Base-by-base conservation (phyloP, 2,888 invertebrate species). In the Scaptomyza flava region DNA sequence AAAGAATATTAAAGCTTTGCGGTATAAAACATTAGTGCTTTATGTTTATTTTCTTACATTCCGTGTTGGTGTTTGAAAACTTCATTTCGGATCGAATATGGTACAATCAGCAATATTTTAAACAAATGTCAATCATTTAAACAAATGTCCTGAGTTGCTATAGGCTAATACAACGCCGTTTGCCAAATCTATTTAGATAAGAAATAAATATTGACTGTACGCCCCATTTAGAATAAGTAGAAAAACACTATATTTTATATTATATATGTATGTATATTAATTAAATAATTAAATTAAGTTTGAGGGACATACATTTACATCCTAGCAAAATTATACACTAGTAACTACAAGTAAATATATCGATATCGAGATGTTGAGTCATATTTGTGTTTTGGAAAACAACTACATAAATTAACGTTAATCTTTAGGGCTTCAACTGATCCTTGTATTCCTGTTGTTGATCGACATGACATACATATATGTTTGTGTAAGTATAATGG, bases 281-380 rank as follows among this genome's bases (percentile, higher is more conserved):
- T 87, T 77, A 87, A 85, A 87, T 88, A 85, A 83, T 88, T 87
- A 87, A 87, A 87, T 86, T 84, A 89, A 84, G 79, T 82, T 77
- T 75, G 80, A 79, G 89, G 82, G 86, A 89, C 86, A 87, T 89
- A 89, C 89, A 89, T 87, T 89, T 89, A 89, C 86, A 89, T 81
- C 87, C 88, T 88, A 88, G 81, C 82, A 79, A 83, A 80, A 84
- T 81, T 83, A 88, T 87, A 88, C 83, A 85, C 88, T 89, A 89
- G 87, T 79, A 88, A 85, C 89, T 89, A 89, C 87, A 87, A 68
- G 79, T 78, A 84, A 81, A 84, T 84, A 81, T 81, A 80, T 80
- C 82, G 82, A 80, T 80, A 81, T 81, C 85, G 81, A 81, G 81
- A 81, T 81, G 85, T 75, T 81, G 83, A 84, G 79, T 77, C 69